Evolutionary conservation across 23 tunicate species (phyloP).

Genomic region (Clavelina lepadiformis): DNA sequence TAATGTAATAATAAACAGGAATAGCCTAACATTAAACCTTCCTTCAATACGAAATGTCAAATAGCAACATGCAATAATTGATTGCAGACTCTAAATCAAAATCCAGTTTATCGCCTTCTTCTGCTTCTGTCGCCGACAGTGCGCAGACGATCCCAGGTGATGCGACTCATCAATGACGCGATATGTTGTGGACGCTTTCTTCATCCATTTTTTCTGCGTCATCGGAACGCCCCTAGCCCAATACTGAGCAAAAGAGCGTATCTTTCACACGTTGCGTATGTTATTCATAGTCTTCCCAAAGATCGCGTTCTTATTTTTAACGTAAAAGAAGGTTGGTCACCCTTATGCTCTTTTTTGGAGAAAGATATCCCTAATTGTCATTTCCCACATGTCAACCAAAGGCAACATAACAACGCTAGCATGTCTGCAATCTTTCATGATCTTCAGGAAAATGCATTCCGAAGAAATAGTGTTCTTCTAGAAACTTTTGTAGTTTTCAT

Average conservation of each 20-base stretch:
- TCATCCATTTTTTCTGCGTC: neutral
- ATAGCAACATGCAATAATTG: too few relatives aligned
- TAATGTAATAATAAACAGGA: too few relatives aligned
- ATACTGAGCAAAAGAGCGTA: slow-evolving; percentile 17
- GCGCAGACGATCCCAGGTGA: slow-evolving; percentile 10
- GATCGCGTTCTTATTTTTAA: slow-evolving; percentile 3
- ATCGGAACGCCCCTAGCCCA: neutral
- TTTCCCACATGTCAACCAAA: slow-evolving; percentile 17
- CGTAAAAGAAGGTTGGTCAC: slow-evolving; percentile 25
- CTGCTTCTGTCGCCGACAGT: slow-evolving; percentile 8
- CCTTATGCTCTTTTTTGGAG: slow-evolving; percentile 11
- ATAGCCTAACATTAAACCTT: too few relatives aligned
- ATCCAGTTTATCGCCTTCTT: neutral
- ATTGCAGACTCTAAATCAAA: slow-evolving; percentile 12
- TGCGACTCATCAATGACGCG: slow-evolving; percentile 7
- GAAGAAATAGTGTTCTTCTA: too few relatives aligned
- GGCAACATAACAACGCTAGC: too few relatives aligned
- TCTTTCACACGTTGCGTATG: slow-evolving; percentile 2
- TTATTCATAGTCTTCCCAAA: neutral
- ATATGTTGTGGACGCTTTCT: slow-evolving; percentile 7
- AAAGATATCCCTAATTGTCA: neutral
- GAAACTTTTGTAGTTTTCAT: too few relatives aligned
- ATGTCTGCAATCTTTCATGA: too few relatives aligned
- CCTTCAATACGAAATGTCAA: too few relatives aligned
- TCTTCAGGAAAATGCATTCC: too few relatives aligned